These are phyloP conservation scores for Cistogaster globosa DNA, from an alignment of 2,888 invertebrate species.

Conservation along the genomic window DNA sequence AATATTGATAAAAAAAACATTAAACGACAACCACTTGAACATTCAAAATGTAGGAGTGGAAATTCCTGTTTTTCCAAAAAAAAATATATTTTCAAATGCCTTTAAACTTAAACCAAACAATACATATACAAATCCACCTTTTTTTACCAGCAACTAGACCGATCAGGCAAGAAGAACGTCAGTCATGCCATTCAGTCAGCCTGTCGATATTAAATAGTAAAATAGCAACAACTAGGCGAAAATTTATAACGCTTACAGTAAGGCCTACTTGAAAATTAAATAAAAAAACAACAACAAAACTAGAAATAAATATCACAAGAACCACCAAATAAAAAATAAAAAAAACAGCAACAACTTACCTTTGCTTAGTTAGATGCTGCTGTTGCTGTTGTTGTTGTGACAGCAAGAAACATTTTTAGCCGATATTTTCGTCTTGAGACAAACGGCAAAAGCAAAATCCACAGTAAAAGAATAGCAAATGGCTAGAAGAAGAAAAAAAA, in stretches of 20 bases:
- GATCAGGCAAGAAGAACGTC: slow-evolving; percentile 25
- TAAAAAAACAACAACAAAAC: slow-evolving; percentile 1
- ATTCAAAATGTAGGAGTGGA: slow-evolving; percentile 80
- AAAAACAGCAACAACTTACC: slow-evolving; percentile 35
- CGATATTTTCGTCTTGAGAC: slow-evolving; percentile 47
- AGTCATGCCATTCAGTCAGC: slow-evolving; percentile 38
- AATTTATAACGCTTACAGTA: slow-evolving; percentile 72
- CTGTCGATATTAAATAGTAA: slow-evolving; percentile 8
- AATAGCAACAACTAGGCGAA: slow-evolving; percentile 65
- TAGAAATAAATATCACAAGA: slow-evolving; percentile 44
- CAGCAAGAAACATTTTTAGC: slow-evolving; percentile 19
- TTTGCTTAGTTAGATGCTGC: slow-evolving; percentile 39
- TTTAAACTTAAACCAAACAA: slow-evolving; percentile 23
- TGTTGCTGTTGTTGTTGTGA: slow-evolving; percentile 25
- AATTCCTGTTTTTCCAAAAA: slow-evolving; percentile 79
- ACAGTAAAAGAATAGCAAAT: slow-evolving; percentile 34
- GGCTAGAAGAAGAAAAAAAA: slow-evolving; percentile 39
- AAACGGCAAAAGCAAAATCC: slow-evolving; percentile 26
- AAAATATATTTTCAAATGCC: slow-evolving; percentile 57
- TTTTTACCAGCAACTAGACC: slow-evolving; percentile 5
- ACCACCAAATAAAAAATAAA: slow-evolving; percentile 17
- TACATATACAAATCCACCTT: not conserved
- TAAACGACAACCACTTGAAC: slow-evolving; percentile 46
- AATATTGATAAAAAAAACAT: slow-evolving; percentile 5
- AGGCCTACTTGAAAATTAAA: slow-evolving; percentile 59